phyloP scores from a whole-genome alignment of 1,140 invertebrate species.

The Apis laboriosa region DNA sequence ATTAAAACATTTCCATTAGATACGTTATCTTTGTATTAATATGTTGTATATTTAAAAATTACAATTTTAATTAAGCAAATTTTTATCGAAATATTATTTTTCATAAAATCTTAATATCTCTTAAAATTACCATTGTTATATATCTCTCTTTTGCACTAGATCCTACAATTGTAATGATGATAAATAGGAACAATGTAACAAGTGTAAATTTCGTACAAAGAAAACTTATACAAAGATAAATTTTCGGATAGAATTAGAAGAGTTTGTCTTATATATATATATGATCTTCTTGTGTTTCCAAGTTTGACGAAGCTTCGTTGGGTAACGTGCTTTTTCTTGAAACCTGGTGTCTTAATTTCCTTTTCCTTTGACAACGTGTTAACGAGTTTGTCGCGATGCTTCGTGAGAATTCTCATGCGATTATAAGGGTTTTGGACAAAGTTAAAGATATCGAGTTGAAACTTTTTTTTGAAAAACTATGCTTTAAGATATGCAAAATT shows the following conservation, averaged over 20 bases:
- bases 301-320: not conserved
- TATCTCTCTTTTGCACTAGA: too few relatives aligned
- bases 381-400: not conserved
- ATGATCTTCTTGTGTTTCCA: too few relatives aligned
- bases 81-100: too few relatives aligned
- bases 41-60: too few relatives aligned
- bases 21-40: too few relatives aligned
- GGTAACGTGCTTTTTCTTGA: not conserved
- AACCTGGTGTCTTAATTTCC: not conserved
- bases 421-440: not conserved
- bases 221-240: too few relatives aligned
- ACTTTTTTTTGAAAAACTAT: not conserved
- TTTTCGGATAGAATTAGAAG: not conserved
- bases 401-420: not conserved
- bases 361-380: not conserved
- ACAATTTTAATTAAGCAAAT: too few relatives aligned
- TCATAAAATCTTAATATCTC: too few relatives aligned
- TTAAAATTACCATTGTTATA: too few relatives aligned
- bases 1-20: too few relatives aligned
- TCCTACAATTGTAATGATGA: too few relatives aligned
- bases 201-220: not conserved
- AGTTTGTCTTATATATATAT: not conserved
- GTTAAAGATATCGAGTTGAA: not conserved
- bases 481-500: not conserved
- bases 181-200: too few relatives aligned